Percentiles rank a stretch among this genome's conserved stretches.
Conservation (phyloP, 2,113 vertebrate genomes). For the Gavia stellata region DNA sequence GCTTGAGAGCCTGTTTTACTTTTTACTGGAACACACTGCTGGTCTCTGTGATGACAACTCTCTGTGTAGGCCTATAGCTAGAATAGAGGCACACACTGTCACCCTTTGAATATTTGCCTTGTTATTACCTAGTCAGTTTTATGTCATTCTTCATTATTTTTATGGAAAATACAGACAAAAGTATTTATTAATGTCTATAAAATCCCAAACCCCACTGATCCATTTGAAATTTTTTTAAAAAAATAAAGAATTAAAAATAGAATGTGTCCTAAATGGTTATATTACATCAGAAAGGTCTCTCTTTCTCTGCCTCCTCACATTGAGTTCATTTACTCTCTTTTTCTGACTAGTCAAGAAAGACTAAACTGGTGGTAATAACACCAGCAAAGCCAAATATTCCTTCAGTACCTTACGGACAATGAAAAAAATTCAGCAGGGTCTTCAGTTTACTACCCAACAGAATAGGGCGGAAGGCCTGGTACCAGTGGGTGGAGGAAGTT, state of each 20-base stretch:
- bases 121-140: background rate
- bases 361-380: background rate
- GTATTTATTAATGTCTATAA: background rate
- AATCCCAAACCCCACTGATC: background rate
- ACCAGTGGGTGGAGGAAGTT: background rate
- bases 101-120: background rate
- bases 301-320: background rate
- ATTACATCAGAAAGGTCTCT: background rate
- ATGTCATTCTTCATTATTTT: background rate
- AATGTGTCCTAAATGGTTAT: background rate
- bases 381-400: background rate
- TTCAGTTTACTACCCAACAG: background rate
- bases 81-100: background rate
- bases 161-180: background rate
- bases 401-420: background rate
- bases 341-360: background rate
- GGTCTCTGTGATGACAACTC: background rate
- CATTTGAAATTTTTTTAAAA: background rate
- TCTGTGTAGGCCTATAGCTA: background rate
- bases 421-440: background rate
- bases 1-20: background rate
- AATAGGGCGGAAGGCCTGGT: background rate
- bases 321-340: background rate
- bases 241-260: background rate
- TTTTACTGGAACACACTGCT: background rate